Percentiles rank a stretch among this genome's conserved stretches.
These are phyloP conservation scores for Sycophila sp. DNA, from an alignment of 1,140 invertebrate genomes.

Conservation along the genomic window DNA sequence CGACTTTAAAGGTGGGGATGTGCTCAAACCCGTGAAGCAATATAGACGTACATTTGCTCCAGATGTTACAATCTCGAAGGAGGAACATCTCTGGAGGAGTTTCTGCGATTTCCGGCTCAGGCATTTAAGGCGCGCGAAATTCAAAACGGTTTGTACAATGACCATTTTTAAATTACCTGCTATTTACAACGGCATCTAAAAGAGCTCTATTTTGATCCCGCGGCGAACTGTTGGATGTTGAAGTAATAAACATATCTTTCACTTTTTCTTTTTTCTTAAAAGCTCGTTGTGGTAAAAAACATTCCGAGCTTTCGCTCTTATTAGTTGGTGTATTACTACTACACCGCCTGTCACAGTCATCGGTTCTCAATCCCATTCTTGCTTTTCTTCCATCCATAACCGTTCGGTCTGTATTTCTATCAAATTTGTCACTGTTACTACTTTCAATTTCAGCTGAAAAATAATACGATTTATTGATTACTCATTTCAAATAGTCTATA, in stretches of 20 bases:
- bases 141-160: too few species aligned
- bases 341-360: slow-evolving; percentile 46
- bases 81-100: too few species aligned
- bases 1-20: too few species aligned
- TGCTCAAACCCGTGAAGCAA: too few species aligned
- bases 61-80: too few species aligned
- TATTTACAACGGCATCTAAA: slow-evolving; percentile 48
- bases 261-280: slow-evolving; percentile 46
- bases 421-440: slow-evolving; percentile 61
- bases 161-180: slow-evolving; percentile 37
- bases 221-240: slow-evolving; percentile 47
- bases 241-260: slow-evolving; percentile 49
- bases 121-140: too few species aligned
- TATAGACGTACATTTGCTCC: too few species aligned
- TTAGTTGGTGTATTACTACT: slow-evolving; percentile 48
- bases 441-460: slow-evolving; percentile 44
- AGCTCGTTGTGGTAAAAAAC: slow-evolving; percentile 56
- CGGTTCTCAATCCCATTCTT: slow-evolving; percentile 56
- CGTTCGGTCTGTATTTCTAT: slow-evolving; percentile 56
- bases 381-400: slow-evolving; percentile 61
- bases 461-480: not conserved
- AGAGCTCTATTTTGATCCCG: slow-evolving; percentile 51
- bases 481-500: not conserved
- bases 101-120: too few species aligned
- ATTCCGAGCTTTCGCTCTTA: slow-evolving; percentile 62